Base-by-base conservation (phyloP, 2,113 vertebrate genomes). In the Seriola dumerili region DNA sequence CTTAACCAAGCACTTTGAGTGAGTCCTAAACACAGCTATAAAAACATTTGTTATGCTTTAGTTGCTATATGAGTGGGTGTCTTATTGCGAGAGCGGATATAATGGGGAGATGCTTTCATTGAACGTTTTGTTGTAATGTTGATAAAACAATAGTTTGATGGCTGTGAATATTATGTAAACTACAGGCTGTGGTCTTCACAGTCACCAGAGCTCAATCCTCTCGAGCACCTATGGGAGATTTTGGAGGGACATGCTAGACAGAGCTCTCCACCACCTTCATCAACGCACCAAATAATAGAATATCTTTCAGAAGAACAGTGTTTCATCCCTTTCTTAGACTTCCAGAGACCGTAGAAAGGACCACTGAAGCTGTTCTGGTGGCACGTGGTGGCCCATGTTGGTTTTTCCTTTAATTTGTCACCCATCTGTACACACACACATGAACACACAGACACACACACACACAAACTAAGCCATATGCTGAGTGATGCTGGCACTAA, bases 401-500 rank as follows among this genome's bases (percentile, higher is more conserved):
- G 17, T 48, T 71, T 70, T 62, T 36, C 32, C 32, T 48, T 55
- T 77, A 69, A 71, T 63, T 72, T 32, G 46, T 42, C 48, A 70
- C n/a, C 55, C 64, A 73, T 70, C 72, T 77, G 72, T 73, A 67
- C 36, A 21, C 19, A 46, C 10, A 69, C 36, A 66, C 17, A 75
- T 7, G 6, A 2, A 42, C 40, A 42, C 40, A 42, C 32, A 75
- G 74, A 23, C 63, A 67, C 64, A 72, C 67, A 73, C 67, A 73
- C 25, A 71, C 77, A 70, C 62, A 63, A 54, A 61, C 50, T 11
- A 11, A 32, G 48, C 85, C 87, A 90, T 88, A 81, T 92, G 82
- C 64, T 80, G 72, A 66, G 63, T 85, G 84, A 83, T 81, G 62
- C 72, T 82, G 75, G 77, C 68, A 16, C 77, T 87, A 90, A 92